Percentiles rank a stretch among this genome's conserved stretches.
phyloP scores from a whole-genome alignment of 2,888 invertebrate genomes.

The Incurvaria masculella region DNA sequence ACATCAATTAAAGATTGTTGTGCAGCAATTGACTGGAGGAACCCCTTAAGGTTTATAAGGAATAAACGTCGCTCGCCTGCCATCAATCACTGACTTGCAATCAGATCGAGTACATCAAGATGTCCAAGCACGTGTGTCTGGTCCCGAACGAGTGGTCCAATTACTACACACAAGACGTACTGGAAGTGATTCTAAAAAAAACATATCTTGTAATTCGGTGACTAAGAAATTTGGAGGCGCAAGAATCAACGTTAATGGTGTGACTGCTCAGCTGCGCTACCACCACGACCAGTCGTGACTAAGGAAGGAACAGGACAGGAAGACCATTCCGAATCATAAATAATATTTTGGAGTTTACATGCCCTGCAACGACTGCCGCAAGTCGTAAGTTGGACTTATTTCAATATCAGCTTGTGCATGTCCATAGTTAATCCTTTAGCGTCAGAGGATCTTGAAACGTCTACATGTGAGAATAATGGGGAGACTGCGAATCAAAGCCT shows the following conservation, averaged over 20 bases:
- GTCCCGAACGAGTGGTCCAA: not conserved
- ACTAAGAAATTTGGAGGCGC: not conserved
- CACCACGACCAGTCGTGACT: not conserved
- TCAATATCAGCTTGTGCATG: no score
- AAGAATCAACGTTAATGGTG: conserved; percentile 1
- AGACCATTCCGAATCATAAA: no score
- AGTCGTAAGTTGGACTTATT: not conserved
- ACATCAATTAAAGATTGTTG: not conserved
- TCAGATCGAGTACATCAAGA: not conserved
- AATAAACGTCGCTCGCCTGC: no score
- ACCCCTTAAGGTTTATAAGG: not conserved
- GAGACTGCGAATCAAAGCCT: no score
- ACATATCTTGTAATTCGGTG: not conserved
- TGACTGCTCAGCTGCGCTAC: not conserved
- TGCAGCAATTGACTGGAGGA: not conserved
- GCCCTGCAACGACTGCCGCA: not conserved
- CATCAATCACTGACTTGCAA: not conserved
- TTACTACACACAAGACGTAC: conserved; percentile 1
- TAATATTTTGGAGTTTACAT: no score
- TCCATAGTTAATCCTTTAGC: no score
- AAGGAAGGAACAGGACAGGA: not conserved
- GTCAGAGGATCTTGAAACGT: no score
- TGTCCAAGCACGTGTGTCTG: conserved; percentile 1
- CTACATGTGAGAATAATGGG: no score
- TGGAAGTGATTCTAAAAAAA: conserved; percentile 1